These are phyloP conservation scores for Trididemnum miniatum DNA, from an alignment of 23 tunicate species.

Conservation along the genomic window DNA sequence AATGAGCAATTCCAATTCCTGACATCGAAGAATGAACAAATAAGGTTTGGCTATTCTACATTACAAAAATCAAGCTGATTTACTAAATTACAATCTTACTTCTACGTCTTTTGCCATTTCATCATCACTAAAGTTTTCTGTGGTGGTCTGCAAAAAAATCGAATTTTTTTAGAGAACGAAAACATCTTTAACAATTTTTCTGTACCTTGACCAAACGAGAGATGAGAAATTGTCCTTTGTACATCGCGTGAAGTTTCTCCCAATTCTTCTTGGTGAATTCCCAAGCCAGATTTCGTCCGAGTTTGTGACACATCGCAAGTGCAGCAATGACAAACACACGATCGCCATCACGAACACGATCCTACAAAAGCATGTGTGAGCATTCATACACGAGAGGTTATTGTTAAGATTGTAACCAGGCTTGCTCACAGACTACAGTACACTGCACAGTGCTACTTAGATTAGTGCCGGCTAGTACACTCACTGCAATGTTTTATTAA, in stretches of 20 bases:
- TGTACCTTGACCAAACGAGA: constrained; percentile 70
- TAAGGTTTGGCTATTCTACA: too few species aligned
- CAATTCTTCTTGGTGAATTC: constrained; percentile 67
- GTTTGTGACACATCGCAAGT: constrained; percentile 41
- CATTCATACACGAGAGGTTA: too few species aligned
- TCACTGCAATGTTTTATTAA: too few species aligned
- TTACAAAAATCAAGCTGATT: too few species aligned
- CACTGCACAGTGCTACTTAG: too few species aligned
- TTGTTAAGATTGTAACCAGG: too few species aligned
- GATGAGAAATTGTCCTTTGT: constrained; percentile 87
- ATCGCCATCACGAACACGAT: constrained; percentile 85
- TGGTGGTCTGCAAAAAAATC: constrained; percentile 42
- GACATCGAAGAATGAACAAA: too few species aligned
- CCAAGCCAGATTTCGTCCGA: constrained; percentile 89
- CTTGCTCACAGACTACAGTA: too few species aligned
- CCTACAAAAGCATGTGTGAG: too few species aligned
- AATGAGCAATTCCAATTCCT: too few species aligned
- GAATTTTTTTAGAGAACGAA: not conserved
- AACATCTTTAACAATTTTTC: not conserved
- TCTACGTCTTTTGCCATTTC: constrained; percentile 72
- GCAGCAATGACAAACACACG: constrained; percentile 74
- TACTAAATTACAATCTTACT: not conserved
- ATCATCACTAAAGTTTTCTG: constrained; percentile 71
- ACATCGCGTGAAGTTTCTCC: constrained; percentile 82
- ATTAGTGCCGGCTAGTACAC: too few species aligned